Conservation (phyloP, 1,140 invertebrate genomes). For the Ostrea denselamellosa region DNA sequence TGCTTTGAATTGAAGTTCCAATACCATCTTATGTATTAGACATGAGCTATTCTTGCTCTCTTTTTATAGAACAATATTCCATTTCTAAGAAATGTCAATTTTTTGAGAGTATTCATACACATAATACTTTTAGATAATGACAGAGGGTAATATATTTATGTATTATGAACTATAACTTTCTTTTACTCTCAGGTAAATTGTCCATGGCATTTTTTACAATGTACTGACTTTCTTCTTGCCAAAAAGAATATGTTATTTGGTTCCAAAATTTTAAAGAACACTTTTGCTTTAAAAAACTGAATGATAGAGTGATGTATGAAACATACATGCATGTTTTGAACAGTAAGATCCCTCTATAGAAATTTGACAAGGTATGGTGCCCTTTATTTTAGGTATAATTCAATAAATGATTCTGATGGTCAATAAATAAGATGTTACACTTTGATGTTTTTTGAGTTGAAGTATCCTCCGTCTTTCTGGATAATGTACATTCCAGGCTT, state of each 20-base stretch:
- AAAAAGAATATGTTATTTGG: background rate
- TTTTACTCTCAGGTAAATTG: slow-evolving; percentile 29
- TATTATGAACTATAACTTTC: background rate
- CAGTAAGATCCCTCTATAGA: too few species aligned
- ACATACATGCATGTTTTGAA: too few species aligned
- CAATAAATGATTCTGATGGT: too few species aligned
- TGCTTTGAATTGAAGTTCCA: background rate
- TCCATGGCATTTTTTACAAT: background rate
- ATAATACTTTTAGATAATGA: background rate
- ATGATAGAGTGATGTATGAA: too few species aligned
- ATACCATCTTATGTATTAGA: background rate
- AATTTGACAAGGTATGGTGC: too few species aligned
- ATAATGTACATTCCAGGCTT: background rate
- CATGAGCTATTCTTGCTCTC: background rate
- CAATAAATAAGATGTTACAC: background rate
- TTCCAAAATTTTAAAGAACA: background rate
- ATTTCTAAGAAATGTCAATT: background rate
- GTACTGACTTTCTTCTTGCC: slow-evolving; percentile 23
- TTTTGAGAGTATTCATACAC: background rate
- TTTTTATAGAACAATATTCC: background rate
- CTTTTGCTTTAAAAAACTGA: too few species aligned
- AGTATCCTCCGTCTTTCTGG: background rate
- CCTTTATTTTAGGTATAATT: too few species aligned
- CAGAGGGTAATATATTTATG: background rate
- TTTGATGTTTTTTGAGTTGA: background rate